A percentile compares a stretch with the other conserved stretches of the same genome.
Conservation (phyloP, 1,140 invertebrate genomes). For the Zaprionus vittiger region DNA sequence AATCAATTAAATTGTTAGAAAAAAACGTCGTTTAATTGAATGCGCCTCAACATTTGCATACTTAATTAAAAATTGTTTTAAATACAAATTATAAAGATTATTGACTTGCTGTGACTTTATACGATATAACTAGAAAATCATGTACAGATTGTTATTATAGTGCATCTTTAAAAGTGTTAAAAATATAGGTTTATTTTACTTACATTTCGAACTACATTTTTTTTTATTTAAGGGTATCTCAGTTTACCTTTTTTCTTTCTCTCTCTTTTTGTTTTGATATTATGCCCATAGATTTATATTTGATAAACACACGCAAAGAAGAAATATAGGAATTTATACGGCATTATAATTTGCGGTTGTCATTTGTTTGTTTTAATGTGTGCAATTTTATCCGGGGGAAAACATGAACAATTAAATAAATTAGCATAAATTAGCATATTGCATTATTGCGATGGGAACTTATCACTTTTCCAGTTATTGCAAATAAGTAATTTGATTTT, state of each 20-base stretch:
- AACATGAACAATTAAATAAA: constrained; percentile 27
- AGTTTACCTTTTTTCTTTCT: not conserved
- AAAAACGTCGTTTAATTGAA: constrained; percentile 23
- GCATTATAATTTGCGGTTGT: constrained; percentile 24
- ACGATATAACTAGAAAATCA: too few species aligned
- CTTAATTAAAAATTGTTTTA: constrained; percentile 42
- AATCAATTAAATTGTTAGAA: constrained; percentile 56
- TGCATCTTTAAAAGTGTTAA: not conserved
- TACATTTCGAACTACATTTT: too few species aligned
- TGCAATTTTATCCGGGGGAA: not conserved
- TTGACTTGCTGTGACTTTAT: not conserved
- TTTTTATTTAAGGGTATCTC: not conserved
- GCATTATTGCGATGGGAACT: constrained; percentile 11
- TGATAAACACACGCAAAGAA: not conserved
- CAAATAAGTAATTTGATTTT: constrained; percentile 15
- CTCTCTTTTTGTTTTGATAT: not conserved
- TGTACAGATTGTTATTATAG: not conserved
- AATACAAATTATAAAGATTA: not conserved
- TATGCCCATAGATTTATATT: constrained; percentile 15
- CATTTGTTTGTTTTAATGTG: not conserved
- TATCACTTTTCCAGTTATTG: constrained; percentile 15
- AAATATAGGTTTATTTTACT: not conserved
- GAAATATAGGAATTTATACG: not conserved
- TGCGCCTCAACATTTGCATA: constrained; percentile 46
- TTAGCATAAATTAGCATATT: constrained; percentile 23